Evolutionary conservation across 2,113 vertebrate genomes (phyloP).

Genomic region (Oncorhynchus kisutch): DNA sequence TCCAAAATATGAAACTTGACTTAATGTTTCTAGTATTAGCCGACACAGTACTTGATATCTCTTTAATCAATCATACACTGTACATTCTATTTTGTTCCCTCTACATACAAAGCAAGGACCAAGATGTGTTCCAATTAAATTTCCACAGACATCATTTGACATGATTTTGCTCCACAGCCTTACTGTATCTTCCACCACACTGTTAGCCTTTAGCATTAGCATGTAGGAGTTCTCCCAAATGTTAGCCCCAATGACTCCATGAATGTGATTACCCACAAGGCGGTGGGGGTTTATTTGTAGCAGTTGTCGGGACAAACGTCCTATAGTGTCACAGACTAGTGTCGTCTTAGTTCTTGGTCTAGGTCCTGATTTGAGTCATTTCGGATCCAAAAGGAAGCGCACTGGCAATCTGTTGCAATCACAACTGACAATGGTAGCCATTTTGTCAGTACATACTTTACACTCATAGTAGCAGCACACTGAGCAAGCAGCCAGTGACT

Average conservation of each 20-base stretch:
- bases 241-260: neutral
- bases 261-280: neutral
- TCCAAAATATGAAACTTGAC: neutral
- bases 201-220: neutral
- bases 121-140: neutral
- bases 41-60: neutral
- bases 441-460: neutral
- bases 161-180: neutral
- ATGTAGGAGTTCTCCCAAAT: neutral
- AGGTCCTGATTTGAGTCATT: neutral
- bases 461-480: neutral
- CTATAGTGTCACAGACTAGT: neutral
- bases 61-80: neutral
- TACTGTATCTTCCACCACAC: neutral
- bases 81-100: neutral
- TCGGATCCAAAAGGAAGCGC: neutral
- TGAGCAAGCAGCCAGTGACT: constrained; percentile 5
- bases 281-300: neutral
- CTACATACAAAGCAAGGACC: neutral
- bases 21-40: neutral
- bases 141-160: neutral
- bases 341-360: neutral
- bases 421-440: neutral
- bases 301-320: constrained; percentile 5
- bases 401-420: neutral